phyloP scores from a whole-genome alignment of 2,888 invertebrate genomes.

The Ecdyonurus torrentis region DNA sequence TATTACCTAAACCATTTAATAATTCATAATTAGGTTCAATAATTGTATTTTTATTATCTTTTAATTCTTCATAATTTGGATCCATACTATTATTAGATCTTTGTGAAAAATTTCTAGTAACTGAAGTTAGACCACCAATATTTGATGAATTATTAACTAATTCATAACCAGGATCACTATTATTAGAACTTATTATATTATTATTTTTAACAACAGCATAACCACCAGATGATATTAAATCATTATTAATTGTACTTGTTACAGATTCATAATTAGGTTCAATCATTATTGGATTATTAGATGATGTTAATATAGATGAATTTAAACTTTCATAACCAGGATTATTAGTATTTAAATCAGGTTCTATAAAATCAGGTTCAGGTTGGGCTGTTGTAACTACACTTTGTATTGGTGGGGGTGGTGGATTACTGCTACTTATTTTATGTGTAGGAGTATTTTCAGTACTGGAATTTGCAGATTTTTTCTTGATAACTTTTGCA shows the following conservation, averaged over 20 bases:
- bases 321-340: slow-evolving; percentile 22
- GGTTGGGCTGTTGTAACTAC: too few species aligned
- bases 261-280: slow-evolving; percentile 63
- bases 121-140: too few species aligned
- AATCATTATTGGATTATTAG: slow-evolving; percentile 16
- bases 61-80: slow-evolving; percentile 65
- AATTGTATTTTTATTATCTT: slow-evolving; percentile 28
- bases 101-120: slow-evolving; percentile 16
- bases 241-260: slow-evolving; percentile 22
- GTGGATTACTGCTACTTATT: too few species aligned
- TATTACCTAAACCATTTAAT: slow-evolving; percentile 39
- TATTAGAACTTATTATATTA: too few species aligned
- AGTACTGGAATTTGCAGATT: slow-evolving; percentile 20
- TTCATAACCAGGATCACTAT: neutral
- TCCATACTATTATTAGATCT: slow-evolving; percentile 48
- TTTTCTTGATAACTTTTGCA: slow-evolving; percentile 66
- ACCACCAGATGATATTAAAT: slow-evolving; percentile 8
- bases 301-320: slow-evolving; percentile 7
- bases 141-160: slow-evolving; percentile 14
- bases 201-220: slow-evolving; percentile 13
- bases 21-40: slow-evolving; percentile 62
- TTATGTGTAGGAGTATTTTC: neutral
- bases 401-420: too few species aligned
- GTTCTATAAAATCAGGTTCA: too few species aligned
- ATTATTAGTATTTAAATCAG: neutral